Base-by-base conservation (phyloP, 2,888 invertebrate species). In the Drosophila meridiana region DNA sequence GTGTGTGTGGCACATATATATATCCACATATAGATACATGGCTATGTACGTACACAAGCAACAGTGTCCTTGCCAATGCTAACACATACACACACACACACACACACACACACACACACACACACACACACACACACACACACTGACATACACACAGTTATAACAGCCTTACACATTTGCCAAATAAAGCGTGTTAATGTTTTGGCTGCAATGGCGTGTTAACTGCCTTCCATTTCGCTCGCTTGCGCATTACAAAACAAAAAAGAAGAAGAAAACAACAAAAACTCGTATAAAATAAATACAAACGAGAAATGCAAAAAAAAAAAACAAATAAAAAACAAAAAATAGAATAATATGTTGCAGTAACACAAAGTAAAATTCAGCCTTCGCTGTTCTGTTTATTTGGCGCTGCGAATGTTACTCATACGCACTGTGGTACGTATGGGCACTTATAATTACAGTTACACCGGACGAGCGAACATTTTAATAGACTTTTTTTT, bases 121-220 rank as follows among this genome's bases (percentile, higher is more conserved):
- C 40, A 30, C 28, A 64, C 32, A 53, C 32, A 48, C 61, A 43
- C 26, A 32, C 38, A 48, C 30, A 55, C 61, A 20, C 14, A 20
- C 34, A 36, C 38, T 26, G 26, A 63, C 20, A 32, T 32, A 40
- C 14, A 48, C 45, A 48, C n/a, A 34, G 40, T 43, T 30, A 50
- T 38, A 42, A 47, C 59, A 69, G 60, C 61, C 56, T 69, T 60
- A 67, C 60, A 89, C 80, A 82, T 89, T 87, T 82, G 80, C 75
- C 80, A 85, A 89, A 88, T 89, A 88, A 86, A 88, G 89, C 89
- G 89, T 84, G 90, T 87, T 87, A 89, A 90, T 90, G 89, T 78
- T 76, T 82, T 78, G 87, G 76, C 80, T 86, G 82, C 84, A 89
- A 87, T 90, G 89, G 80, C 80, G 78, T 82, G 87, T 87, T 90